Percentiles rank a stretch among this genome's conserved stretches.
Conservation (phyloP, 2,113 vertebrate genomes). For the Ceyx margarethae region DNA sequence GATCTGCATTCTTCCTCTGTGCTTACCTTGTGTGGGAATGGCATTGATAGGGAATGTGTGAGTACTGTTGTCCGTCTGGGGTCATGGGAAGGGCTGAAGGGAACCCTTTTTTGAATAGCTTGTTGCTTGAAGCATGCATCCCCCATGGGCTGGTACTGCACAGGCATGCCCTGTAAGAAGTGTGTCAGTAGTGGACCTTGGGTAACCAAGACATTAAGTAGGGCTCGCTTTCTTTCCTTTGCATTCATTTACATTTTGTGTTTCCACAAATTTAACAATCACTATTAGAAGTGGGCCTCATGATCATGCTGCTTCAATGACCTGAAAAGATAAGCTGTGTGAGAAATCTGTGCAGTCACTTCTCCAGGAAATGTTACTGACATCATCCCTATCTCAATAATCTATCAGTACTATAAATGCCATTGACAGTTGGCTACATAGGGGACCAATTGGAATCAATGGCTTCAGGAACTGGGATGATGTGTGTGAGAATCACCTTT, state of each 20-base stretch:
- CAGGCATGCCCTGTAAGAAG: neutral
- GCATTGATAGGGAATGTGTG: too few species aligned
- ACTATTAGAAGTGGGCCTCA: neutral
- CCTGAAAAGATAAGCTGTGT: neutral
- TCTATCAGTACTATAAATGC: neutral
- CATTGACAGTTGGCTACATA: neutral
- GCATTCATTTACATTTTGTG: neutral
- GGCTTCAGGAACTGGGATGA: neutral
- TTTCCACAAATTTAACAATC: neutral
- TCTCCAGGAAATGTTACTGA: neutral
- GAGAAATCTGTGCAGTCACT: neutral
- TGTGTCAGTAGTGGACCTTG: neutral
- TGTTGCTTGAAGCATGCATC: neutral
- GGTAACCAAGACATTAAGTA: neutral
- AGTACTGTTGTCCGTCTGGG: neutral
- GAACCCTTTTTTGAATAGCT: neutral
- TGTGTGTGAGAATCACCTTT: neutral
- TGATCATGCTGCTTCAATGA: neutral
- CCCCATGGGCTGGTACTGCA: neutral
- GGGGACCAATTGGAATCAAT: neutral
- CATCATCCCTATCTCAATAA: neutral
- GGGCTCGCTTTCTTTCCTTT: neutral
- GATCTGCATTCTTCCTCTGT: neutral
- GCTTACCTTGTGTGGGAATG: neutral
- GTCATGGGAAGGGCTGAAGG: neutral